A percentile compares a stretch with the other conserved stretches of the same genome.
Conservation (phyloP, 2,888 invertebrate genomes). For the Drosophila ochracea region DNA sequence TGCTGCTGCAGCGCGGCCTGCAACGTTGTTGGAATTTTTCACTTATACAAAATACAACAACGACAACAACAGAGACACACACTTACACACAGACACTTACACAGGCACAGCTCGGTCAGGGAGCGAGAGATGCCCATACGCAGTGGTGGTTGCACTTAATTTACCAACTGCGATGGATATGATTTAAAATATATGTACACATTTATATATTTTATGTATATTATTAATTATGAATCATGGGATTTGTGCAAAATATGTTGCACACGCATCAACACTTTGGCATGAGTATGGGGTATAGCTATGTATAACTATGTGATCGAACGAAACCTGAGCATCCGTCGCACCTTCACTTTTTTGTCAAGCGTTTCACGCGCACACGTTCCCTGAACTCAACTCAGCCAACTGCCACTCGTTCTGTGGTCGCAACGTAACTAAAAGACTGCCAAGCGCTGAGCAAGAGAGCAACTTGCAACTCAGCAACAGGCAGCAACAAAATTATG, state of each 20-base stretch:
- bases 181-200: conserved; percentile 17
- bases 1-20: conserved; percentile 54
- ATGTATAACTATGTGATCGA: conserved; percentile 44
- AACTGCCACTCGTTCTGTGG: conserved; percentile 81
- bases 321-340: conserved; percentile 58
- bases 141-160: conserved; percentile 38
- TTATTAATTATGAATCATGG: conserved; percentile 20
- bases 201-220: conserved; percentile 9
- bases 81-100: conserved; percentile 19
- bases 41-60: conserved; percentile 76
- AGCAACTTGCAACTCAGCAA: conserved; percentile 41
- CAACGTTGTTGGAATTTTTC: conserved; percentile 80
- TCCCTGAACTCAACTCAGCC: conserved; percentile 28
- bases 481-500: conserved; percentile 56
- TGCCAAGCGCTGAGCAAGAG: conserved; percentile 33
- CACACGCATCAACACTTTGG: conserved; percentile 19
- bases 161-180: conserved; percentile 37
- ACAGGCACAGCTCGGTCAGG: conserved; percentile 16
- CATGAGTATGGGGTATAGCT: conserved; percentile 37
- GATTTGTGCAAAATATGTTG: conserved; percentile 18
- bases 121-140: conserved; percentile 39
- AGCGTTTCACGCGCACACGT: conserved; percentile 52
- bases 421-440: conserved; percentile 85
- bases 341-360: conserved; percentile 77
- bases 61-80: conserved; percentile 47